phyloP scores from a whole-genome alignment of 2,113 vertebrate species.

The Neodon shergylaensis region DNA sequence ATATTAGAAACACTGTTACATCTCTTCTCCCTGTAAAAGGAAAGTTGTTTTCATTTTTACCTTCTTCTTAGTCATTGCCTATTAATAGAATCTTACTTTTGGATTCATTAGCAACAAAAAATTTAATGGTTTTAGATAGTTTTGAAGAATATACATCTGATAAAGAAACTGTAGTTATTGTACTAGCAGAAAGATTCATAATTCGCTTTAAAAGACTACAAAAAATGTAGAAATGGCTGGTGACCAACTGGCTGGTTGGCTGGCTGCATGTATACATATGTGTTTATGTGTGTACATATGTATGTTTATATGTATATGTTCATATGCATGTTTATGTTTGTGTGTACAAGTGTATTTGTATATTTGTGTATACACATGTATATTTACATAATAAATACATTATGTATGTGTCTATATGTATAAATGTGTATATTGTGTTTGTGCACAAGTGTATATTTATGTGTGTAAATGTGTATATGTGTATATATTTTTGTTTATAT shows the following conservation, averaged over 20 bases:
- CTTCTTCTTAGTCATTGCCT: constrained; percentile 12
- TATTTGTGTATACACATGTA: background rate
- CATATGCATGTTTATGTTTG: background rate
- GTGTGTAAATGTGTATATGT: background rate
- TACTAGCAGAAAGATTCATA: background rate
- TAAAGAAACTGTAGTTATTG: constrained; percentile 14
- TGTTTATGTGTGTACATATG: background rate
- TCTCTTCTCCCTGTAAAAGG: background rate
- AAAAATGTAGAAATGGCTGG: constrained; percentile 3
- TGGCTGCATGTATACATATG: background rate
- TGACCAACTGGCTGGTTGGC: background rate
- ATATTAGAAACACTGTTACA: background rate
- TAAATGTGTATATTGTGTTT: background rate
- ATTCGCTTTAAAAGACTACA: constrained; percentile 40
- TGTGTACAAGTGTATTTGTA: background rate
- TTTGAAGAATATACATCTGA: constrained; percentile 27
- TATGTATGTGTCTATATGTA: background rate
- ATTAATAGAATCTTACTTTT: constrained; percentile 46
- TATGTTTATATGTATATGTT: background rate
- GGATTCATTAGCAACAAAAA: constrained; percentile 37
- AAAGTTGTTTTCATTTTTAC: background rate
- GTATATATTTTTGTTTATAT: background rate
- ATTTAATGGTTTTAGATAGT: constrained; percentile 19
- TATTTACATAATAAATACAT: background rate
- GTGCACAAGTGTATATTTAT: background rate